Percentiles rank a stretch among this genome's conserved stretches.
Conservation (phyloP, 2,797 vertebrate genomes). For the Emydoidea blandingii region DNA sequence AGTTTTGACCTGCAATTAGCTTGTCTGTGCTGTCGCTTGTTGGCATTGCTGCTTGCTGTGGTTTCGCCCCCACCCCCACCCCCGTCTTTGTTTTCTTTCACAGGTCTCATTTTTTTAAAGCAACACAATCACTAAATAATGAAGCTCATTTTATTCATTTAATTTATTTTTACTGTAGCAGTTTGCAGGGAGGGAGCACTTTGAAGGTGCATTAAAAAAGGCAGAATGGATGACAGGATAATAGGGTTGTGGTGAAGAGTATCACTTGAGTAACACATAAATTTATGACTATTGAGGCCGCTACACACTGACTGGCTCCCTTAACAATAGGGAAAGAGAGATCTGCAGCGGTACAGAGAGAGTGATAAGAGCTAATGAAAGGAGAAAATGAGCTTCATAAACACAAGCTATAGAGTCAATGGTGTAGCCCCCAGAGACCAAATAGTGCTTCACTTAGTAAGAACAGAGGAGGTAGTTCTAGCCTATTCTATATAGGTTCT, state of each 20-base stretch:
- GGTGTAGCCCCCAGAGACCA: neutral
- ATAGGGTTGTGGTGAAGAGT: neutral
- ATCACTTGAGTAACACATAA: neutral
- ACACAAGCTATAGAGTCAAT: constrained; percentile 8
- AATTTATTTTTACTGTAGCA: neutral
- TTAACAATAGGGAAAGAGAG: neutral
- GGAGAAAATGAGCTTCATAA: constrained; percentile 53
- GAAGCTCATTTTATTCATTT: neutral
- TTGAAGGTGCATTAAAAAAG: constrained; percentile 19
- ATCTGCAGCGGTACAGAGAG: neutral
- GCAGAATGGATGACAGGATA: constrained; percentile 14
- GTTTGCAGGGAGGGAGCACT: neutral
- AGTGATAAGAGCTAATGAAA: constrained; percentile 34
- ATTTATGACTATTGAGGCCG: neutral
- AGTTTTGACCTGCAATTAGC: neutral
- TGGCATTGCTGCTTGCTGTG: neutral
- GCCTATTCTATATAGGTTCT: neutral
- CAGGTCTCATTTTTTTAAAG: neutral
- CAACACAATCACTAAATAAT: neutral
- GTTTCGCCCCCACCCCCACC: neutral
- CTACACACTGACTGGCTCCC: neutral
- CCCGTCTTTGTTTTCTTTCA: neutral
- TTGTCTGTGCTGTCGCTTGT: neutral
- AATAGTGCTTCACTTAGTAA: neutral
- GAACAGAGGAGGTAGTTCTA: neutral